phyloP scores from a whole-genome alignment of 2,113 vertebrate genomes.

The Phrynosoma platyrhinos region DNA sequence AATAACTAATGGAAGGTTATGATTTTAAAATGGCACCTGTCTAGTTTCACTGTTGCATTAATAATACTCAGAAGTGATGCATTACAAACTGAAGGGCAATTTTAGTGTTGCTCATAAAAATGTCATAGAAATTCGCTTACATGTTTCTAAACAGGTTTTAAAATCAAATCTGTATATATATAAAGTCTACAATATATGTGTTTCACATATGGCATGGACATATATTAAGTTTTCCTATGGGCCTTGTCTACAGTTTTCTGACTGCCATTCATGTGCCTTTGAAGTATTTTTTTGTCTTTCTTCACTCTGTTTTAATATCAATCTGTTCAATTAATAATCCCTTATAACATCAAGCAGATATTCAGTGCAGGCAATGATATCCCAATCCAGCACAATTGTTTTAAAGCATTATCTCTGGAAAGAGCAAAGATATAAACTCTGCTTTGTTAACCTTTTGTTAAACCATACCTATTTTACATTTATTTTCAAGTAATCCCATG shows the following conservation, averaged over 20 bases:
- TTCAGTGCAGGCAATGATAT: not conserved
- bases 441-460: slow-evolving; percentile 15
- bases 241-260: not conserved
- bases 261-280: not conserved
- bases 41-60: not conserved
- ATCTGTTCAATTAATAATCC: not conserved
- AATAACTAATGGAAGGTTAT: too few relatives aligned
- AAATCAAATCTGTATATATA: not conserved
- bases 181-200: not conserved
- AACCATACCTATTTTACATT: not conserved
- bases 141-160: not conserved
- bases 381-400: not conserved
- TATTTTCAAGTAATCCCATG: slow-evolving; percentile 18
- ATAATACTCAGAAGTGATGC: not conserved
- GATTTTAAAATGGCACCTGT: not conserved
- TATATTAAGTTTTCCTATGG: slow-evolving; percentile 6
- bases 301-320: not conserved
- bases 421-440: not conserved
- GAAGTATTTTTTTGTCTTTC: slow-evolving; percentile 1
- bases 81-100: not conserved
- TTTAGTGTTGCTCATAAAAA: not conserved
- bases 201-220: not conserved
- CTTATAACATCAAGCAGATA: not conserved
- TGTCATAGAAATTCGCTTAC: not conserved
- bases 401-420: not conserved